phyloP scores from a whole-genome alignment of 2,797 vertebrate genomes.

The Alexandromys oeconomus region DNA sequence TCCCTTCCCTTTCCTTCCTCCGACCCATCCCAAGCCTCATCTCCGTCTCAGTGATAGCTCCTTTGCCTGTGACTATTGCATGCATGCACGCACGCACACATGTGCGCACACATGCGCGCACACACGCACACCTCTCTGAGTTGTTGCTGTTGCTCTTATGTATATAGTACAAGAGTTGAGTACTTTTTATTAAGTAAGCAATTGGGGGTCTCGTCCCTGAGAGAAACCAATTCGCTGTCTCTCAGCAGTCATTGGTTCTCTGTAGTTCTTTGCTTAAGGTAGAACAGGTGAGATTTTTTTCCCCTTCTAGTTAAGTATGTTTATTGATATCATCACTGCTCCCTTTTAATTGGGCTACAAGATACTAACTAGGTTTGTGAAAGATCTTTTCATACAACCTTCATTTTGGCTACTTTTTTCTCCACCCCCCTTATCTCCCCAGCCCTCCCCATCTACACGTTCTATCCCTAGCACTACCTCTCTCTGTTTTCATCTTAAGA shows the following conservation, averaged over 20 bases:
- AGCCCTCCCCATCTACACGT: too few relatives aligned
- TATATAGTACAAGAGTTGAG: not conserved
- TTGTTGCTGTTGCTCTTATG: not conserved
- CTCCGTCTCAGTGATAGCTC: not conserved
- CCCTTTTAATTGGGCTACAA: not conserved
- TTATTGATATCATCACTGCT: not conserved
- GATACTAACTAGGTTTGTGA: not conserved
- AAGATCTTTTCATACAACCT: not conserved
- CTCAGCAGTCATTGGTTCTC: not conserved
- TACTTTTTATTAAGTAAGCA: not conserved
- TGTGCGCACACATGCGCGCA: rapidly evolving
- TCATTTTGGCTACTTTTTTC: not conserved
- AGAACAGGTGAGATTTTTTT: not conserved
- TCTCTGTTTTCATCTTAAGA: not conserved
- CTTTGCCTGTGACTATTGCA: not conserved
- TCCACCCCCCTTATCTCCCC: not conserved
- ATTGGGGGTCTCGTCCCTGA: not conserved
- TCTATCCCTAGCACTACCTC: not conserved
- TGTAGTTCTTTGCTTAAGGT: not conserved
- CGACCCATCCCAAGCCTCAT: not conserved
- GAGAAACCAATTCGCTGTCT: not conserved
- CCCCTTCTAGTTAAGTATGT: too few relatives aligned
- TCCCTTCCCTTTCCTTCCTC: not conserved
- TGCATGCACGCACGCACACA: not conserved
- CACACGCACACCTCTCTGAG: not conserved